These are phyloP conservation scores for Aurelia coerulea DNA, from an alignment of 30 jellyfish, hydroid and myxozoan genomes.

Conservation along the genomic window DNA sequence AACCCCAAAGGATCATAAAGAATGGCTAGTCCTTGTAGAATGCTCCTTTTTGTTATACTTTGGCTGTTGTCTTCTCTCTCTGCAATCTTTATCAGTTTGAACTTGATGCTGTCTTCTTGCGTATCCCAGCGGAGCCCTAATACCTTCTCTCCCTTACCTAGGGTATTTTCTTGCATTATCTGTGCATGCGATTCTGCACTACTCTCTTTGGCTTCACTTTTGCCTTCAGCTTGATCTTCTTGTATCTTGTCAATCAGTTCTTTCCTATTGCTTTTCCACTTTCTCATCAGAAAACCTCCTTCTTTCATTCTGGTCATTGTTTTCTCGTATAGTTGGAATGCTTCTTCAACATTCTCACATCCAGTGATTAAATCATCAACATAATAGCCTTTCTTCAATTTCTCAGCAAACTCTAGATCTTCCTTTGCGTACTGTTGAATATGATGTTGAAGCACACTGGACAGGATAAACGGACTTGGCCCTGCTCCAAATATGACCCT, in stretches of 20 bases:
- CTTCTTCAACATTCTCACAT: not conserved
- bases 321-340: slow-evolving; percentile 10
- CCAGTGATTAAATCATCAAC: slow-evolving; percentile 21
- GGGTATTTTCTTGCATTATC: not conserved
- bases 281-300: slow-evolving; percentile 24
- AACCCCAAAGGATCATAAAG: slow-evolving; percentile 47
- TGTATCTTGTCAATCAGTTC: not conserved
- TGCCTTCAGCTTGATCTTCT: not conserved
- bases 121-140: not conserved
- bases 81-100: not conserved
- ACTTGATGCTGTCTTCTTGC: not conserved
- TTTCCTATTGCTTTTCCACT: slow-evolving; percentile 13
- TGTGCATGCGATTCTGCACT: not conserved
- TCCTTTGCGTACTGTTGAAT: not conserved
- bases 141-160: not conserved
- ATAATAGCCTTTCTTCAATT: slow-evolving; percentile 2
- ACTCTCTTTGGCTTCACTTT: not conserved
- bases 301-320: slow-evolving; percentile 22
- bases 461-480: not conserved
- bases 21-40: slow-evolving; percentile 17
- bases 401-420: slow-evolving; percentile 10
- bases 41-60: slow-evolving; percentile 18
- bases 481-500: slow-evolving; percentile 14
- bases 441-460: slow-evolving; percentile 1
- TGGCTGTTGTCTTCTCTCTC: not conserved